Evolutionary conservation across 2,797 vertebrate genomes (phyloP).

Genomic region (Tarsius wallacei): DNA sequence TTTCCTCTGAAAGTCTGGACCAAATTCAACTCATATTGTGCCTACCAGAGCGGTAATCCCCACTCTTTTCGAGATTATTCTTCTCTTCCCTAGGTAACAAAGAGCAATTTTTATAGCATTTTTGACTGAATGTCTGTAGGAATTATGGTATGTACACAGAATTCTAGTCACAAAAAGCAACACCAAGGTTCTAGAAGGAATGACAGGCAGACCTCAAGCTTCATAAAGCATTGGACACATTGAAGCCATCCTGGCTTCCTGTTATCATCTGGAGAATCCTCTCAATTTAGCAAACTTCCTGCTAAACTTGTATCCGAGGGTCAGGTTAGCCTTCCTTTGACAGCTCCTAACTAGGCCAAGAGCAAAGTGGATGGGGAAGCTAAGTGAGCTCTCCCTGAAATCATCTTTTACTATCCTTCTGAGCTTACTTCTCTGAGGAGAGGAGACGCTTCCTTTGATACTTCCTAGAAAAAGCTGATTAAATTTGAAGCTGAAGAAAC

Average conservation of each 20-base stretch:
- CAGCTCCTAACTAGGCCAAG: neutral
- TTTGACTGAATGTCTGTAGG: neutral
- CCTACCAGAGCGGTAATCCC: no score
- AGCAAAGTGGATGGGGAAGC: neutral
- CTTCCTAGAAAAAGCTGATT: neutral
- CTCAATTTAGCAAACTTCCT: neutral
- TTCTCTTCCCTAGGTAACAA: neutral
- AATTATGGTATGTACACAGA: neutral
- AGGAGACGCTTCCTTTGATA: neutral
- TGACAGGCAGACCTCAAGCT: neutral
- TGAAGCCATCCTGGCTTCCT: neutral
- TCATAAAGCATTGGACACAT: neutral
- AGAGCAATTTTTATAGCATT: neutral
- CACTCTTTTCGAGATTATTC: neutral
- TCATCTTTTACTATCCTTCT: neutral
- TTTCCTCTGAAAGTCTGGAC: neutral
- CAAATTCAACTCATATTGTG: neutral
- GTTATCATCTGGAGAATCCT: neutral
- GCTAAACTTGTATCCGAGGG: neutral
- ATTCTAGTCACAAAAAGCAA: neutral
- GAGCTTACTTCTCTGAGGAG: neutral
- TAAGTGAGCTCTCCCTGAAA: neutral
- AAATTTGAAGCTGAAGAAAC: constrained; percentile 8
- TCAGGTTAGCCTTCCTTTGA: neutral
- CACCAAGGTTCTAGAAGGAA: neutral